phyloP scores from a whole-genome alignment of 2,113 vertebrate genomes.

The Balaeniceps rex region DNA sequence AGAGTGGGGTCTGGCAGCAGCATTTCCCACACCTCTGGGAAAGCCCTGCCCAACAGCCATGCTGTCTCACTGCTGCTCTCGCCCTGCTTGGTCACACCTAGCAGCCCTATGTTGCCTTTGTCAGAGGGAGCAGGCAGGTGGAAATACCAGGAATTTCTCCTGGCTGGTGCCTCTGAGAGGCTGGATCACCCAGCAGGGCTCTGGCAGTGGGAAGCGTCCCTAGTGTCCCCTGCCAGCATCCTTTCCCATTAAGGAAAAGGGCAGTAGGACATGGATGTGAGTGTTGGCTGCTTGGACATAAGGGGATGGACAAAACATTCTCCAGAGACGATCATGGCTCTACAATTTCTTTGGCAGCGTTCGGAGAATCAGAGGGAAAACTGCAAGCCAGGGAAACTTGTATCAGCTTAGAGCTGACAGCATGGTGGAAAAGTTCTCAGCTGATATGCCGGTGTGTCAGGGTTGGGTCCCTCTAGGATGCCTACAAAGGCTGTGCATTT shows the following conservation, averaged over 20 bases:
- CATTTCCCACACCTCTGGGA: background rate
- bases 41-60: background rate
- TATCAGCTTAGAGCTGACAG: background rate
- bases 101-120: background rate
- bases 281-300: background rate
- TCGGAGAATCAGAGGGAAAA: background rate
- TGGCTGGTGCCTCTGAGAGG: background rate
- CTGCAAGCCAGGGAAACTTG: background rate
- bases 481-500: background rate
- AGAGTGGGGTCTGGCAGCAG: background rate
- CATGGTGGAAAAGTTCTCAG: background rate
- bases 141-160: background rate
- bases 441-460: background rate
- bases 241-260: background rate
- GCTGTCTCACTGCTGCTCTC: background rate
- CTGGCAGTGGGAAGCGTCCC: background rate
- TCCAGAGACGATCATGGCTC: background rate
- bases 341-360: background rate
- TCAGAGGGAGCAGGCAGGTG: background rate
- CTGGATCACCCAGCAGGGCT: background rate
- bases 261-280: rapidly evolving
- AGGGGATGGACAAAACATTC: background rate
- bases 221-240: background rate
- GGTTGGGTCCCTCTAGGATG: background rate
- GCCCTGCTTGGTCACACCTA: background rate